Conservation (phyloP, 2,797 vertebrate species). For the Hippocampus kuda region DNA sequence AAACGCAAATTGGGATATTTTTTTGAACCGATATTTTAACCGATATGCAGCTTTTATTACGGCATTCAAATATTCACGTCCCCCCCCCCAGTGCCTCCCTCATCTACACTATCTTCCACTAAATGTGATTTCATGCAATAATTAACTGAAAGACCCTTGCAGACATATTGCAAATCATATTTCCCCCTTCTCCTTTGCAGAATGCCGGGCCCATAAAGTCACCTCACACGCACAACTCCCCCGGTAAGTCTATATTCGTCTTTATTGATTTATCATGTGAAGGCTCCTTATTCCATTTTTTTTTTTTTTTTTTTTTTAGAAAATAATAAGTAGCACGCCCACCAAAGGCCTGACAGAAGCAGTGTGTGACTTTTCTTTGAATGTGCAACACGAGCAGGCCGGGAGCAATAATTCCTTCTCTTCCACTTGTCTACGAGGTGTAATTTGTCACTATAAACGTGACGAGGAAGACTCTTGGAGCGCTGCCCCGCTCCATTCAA, state of each 20-base stretch:
- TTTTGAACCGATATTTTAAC: too few relatives aligned
- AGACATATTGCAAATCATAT: background rate
- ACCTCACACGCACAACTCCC: conserved; percentile 41
- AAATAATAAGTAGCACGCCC: conserved; percentile 61
- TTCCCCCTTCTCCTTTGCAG: conserved; percentile 46
- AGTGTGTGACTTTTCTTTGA: conserved; percentile 20
- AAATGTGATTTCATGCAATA: background rate
- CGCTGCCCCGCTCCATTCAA: conserved; percentile 49
- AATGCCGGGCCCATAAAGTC: conserved; percentile 47
- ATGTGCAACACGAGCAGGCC: conserved; percentile 37
- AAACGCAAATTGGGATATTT: too few relatives aligned
- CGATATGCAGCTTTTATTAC: too few relatives aligned
- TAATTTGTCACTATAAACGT: conserved; percentile 67
- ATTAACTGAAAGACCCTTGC: background rate
- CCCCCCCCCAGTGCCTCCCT: background rate
- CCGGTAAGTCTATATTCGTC: conserved; percentile 66
- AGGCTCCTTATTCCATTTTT: conserved; percentile 63
- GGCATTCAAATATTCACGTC: too few relatives aligned
- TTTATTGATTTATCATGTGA: conserved; percentile 66
- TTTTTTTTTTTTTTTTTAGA: too few relatives aligned
- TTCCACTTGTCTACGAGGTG: conserved; percentile 62
- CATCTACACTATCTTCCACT: too few relatives aligned
- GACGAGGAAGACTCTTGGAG: conserved; percentile 57
- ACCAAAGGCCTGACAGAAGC: conserved; percentile 35
- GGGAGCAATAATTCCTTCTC: conserved; percentile 61